Percentiles rank a stretch among this genome's conserved stretches.
These are phyloP conservation scores for Zosterops pallidus DNA, from an alignment of 2,113 vertebrate genomes.

Conservation along the genomic window DNA sequence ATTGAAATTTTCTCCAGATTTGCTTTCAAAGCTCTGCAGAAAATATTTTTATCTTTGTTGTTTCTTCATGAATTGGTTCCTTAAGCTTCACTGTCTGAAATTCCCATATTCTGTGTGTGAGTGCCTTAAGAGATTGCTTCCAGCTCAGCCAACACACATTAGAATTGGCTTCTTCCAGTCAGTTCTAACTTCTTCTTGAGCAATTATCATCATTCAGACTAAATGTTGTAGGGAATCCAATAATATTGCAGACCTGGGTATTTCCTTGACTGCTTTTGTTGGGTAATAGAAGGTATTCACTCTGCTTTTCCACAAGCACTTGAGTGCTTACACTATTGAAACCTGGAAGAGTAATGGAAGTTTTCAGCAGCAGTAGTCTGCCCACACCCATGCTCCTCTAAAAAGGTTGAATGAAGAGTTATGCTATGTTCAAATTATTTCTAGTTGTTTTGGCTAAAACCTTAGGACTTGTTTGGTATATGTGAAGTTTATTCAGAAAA, in stretches of 20 bases:
- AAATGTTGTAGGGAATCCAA: neutral
- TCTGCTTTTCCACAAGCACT: neutral
- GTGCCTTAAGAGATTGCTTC: neutral
- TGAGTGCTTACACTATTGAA: neutral
- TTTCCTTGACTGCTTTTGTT: neutral
- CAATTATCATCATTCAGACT: neutral
- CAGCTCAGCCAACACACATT: fast-evolving
- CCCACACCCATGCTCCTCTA: neutral
- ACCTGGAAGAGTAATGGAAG: neutral
- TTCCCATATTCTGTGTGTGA: neutral
- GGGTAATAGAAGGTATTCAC: neutral
- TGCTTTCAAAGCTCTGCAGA: neutral
- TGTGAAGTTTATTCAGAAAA: neutral
- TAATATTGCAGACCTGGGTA: neutral
- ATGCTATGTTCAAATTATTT: neutral
- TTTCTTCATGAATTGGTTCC: neutral
- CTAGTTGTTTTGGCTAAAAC: neutral
- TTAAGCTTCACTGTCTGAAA: neutral
- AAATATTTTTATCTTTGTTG: neutral
- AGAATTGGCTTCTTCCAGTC: neutral
- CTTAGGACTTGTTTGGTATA: neutral
- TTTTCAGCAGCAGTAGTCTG: neutral
- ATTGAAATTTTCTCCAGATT: neutral
- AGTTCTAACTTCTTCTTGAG: neutral
- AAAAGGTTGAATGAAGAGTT: neutral